phyloP scores from a whole-genome alignment of 1,140 invertebrate species.

The Drosophila insularis region DNA sequence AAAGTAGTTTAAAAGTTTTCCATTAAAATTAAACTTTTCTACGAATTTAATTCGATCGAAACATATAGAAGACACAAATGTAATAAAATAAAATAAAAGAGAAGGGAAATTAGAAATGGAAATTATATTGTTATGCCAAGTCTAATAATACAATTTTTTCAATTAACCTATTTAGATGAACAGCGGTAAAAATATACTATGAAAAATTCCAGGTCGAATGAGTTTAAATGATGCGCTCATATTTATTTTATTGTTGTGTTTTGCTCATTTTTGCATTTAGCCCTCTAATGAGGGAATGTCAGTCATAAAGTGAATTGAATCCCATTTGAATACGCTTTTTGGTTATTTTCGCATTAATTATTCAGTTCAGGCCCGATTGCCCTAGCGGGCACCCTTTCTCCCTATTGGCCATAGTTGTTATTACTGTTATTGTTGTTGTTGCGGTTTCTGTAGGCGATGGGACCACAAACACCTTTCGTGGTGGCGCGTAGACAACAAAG shows the following conservation, averaged over 20 bases:
- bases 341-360: slow-evolving; percentile 3
- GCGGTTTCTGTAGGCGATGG: neutral
- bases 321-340: slow-evolving; percentile 1
- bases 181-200: too few species aligned
- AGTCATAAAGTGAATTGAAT: slow-evolving; percentile 7
- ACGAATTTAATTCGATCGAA: too few species aligned
- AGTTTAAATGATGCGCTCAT: neutral
- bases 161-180: too few species aligned
- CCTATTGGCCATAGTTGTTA: neutral
- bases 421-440: too few species aligned
- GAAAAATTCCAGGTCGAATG: too few species aligned
- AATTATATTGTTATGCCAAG: too few species aligned
- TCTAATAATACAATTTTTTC: too few species aligned
- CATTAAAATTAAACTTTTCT: too few species aligned
- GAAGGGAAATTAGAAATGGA: too few species aligned
- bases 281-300: neutral
- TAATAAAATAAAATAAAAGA: too few species aligned
- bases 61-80: too few species aligned
- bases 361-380: neutral
- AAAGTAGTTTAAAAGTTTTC: too few species aligned
- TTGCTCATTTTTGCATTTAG: neutral
- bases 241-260: neutral
- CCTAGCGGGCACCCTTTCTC: neutral
- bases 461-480: neutral
- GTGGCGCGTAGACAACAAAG: neutral